Base-by-base conservation (phyloP, 2,113 vertebrate species). In the Erythrocercus mccallii region DNA sequence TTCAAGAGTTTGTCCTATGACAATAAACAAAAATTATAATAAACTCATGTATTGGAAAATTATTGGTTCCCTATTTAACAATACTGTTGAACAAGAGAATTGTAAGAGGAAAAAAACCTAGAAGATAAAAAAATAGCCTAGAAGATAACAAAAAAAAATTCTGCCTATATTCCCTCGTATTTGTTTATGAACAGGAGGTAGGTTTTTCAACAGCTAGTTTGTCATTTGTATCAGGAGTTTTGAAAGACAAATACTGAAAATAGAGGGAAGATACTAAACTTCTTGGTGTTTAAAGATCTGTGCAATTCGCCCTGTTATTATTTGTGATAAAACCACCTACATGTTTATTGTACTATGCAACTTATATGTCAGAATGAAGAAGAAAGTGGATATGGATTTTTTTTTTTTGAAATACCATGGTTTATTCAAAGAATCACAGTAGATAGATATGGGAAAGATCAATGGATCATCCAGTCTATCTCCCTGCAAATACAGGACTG, bases 351-450 rank as follows among this genome's bases (percentile, higher is more conserved):
- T 15, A 31, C 57, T 93, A n/a, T 30, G 53, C n/a, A 88, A 76
- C 21, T 61, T 78, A 9, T 38, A 71, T 88, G 44, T 31, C 57
- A 86, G 40, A 93, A 94, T 68, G 60, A 95, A 92, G 72, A 84
- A 96, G 85, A 94, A 93, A 93, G 28, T 90, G 71, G 68, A 91
- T 95, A 58, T 95, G 66, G 51, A n/a, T 62, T 77, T 64, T 16
- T 50, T 48, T 48, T 48, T 38, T 90, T 73, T 77, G 69, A 93
- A 94, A 95, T 64, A 56, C 17, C 60, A 69, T 74, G 77, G 47
- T 97, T 97, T 96, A 97, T 97, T 97, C 69, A 91, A 64, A 95
- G 66, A 94, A 79, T 83, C 65, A 93, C 85, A 96, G 78, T 54
- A 86, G 86, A 80, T 76, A 92, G 95, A 81, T 64, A 87, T 48